Evolutionary conservation across 2,888 invertebrate species (phyloP).

Genomic region (Empis livida): DNA sequence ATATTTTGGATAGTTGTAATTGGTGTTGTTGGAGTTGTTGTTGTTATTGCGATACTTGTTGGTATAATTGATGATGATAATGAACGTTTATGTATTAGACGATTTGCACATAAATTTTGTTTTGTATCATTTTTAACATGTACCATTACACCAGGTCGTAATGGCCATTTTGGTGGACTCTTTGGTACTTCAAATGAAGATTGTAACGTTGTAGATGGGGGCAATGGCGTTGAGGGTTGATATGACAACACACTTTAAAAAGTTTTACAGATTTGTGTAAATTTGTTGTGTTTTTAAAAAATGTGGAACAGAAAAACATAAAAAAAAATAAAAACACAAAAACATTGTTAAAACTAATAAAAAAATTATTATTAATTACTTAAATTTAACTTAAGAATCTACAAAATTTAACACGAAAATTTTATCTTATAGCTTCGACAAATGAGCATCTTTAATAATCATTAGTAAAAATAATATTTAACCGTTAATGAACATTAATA

Average conservation of each 20-base stretch:
- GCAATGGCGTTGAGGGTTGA: constrained; percentile 21
- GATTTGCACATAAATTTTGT: constrained; percentile 50
- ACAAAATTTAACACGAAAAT: no score
- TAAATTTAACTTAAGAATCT: no score
- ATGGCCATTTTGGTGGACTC: constrained; percentile 57
- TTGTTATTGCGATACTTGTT: background rate
- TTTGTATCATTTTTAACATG: constrained; percentile 65
- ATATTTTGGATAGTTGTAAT: no score
- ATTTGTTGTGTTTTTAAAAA: background rate
- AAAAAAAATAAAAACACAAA: constrained; percentile 10
- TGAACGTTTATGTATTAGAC: constrained; percentile 14
- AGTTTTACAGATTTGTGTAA: no score
- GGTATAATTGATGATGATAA: constrained; percentile 1
- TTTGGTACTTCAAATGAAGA: constrained; percentile 24
- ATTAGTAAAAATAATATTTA: no score
- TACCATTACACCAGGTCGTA: constrained; percentile 76
- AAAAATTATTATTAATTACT: constrained; percentile 2
- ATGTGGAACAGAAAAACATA: constrained; percentile 11
- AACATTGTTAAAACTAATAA: constrained; percentile 5
- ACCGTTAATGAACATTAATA: no score
- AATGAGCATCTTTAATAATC: no score
- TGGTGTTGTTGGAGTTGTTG: background rate
- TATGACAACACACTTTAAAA: constrained; percentile 29
- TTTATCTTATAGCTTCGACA: no score
- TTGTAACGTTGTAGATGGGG: constrained; percentile 8